phyloP scores from a whole-genome alignment of 2,888 invertebrate species.

The Drosophila fungiperda region DNA sequence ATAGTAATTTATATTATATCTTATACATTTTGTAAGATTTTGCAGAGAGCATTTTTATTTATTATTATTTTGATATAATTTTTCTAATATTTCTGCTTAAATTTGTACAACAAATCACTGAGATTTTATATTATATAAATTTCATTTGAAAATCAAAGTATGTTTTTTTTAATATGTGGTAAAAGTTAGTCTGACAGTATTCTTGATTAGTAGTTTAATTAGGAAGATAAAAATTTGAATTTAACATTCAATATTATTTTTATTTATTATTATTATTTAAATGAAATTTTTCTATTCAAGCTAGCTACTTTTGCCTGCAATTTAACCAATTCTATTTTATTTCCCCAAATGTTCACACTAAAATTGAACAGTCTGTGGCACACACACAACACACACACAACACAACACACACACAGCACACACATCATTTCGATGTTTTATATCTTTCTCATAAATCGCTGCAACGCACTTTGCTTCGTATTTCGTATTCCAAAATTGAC shows the following conservation, averaged over 20 bases:
- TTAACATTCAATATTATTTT: background rate
- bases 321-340: background rate
- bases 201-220: no score
- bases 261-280: fast-evolving
- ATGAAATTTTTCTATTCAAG: background rate
- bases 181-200: no score
- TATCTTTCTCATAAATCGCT: constrained; percentile 72
- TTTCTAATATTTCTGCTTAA: background rate
- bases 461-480: constrained; percentile 52
- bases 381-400: background rate
- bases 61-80: no score
- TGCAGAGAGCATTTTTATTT: no score
- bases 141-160: no score
- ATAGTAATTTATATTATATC: no score
- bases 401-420: background rate
- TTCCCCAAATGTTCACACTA: background rate
- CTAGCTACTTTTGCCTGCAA: background rate
- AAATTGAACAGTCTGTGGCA: background rate
- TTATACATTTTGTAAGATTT: no score
- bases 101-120: background rate
- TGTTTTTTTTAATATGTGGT: no score
- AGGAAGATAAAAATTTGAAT: background rate
- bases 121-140: no score
- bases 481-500: constrained; percentile 17
- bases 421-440: constrained; percentile 4